Percentiles rank a stretch among this genome's conserved stretches.
phyloP scores from a whole-genome alignment of 2,888 invertebrate species.

The Watsonalla cultraria region DNA sequence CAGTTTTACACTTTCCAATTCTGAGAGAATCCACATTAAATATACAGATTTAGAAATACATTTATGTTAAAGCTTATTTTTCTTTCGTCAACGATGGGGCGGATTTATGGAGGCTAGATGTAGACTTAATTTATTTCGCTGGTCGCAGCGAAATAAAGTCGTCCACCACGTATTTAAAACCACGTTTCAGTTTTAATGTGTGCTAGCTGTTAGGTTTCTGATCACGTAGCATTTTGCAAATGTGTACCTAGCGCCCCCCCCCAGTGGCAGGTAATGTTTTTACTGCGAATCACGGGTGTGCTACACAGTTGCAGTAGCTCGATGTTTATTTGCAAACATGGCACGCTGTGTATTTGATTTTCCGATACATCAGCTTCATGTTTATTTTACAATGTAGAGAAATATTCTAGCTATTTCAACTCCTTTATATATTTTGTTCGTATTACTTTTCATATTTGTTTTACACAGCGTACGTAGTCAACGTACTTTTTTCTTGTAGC shows the following conservation, averaged over 20 bases:
- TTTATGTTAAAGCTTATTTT: no score
- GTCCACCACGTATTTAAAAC: not conserved
- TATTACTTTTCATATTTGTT: not conserved
- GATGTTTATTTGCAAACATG: constrained; percentile 63
- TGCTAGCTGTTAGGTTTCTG: not conserved
- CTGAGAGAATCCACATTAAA: no score
- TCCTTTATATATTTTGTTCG: constrained; percentile 9
- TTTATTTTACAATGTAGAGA: constrained; percentile 51
- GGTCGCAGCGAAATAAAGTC: not conserved
- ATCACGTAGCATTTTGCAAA: not conserved
- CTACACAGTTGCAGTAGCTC: constrained; percentile 60
- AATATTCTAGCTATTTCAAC: constrained; percentile 27
- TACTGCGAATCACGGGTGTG: constrained; percentile 65
- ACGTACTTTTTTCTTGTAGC: no score
- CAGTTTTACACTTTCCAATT: no score
- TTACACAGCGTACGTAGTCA: no score
- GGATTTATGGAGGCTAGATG: no score
- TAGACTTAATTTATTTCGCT: no score
- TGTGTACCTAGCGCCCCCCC: not conserved
- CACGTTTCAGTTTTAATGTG: not conserved
- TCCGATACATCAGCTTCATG: constrained; percentile 50
- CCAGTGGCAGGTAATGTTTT: constrained; percentile 44
- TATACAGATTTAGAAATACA: no score
- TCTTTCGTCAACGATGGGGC: no score
- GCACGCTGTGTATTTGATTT: constrained; percentile 53